Evolutionary conservation across 2,113 vertebrate species (phyloP), one percentile per base, ranked within the genome.

Genomic region (Colinus virginianus): DNA sequence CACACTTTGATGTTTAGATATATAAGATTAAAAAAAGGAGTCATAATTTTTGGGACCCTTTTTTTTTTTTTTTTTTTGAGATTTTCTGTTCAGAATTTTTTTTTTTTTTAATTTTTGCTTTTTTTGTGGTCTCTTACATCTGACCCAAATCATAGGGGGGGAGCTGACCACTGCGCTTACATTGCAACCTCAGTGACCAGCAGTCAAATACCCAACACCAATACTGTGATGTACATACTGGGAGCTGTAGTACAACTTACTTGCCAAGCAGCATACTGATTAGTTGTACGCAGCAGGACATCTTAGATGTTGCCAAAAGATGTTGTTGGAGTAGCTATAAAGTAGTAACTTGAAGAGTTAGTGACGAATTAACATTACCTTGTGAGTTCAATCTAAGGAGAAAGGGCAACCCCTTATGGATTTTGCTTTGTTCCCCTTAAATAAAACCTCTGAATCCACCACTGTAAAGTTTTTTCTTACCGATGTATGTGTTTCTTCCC

Each of bases 281-380:
- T 91, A 94, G 90, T 80, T 92, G 81, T 83, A 77, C 1, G 43
- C 84, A 94, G 94, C 87, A 94, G 87, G 82, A 68, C 43, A 88
- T 86, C 69, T 90, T 43, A 64, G 21, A 72, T 7, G 20, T 76
- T 93, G 87, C 87, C 90, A 92, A 91, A 92, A 87, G 72, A 61
- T 88, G 76, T 61, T 87, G 70, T 69, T 93, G 58, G 63, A 87
- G 20, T 68, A 86, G 77, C 64, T 87, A 77, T 87, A 88, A 94
- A 94, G 71, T 61, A 83, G 72, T 85, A 88, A 78, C 72, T 90
- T 85, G 78, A 90, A 82, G 88, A 83, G 48, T 87, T 93, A 92
- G 78, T 87, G 78, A 77, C 71, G 92, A 91, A 84, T 90, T 66
- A 62, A 84, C 80, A 71, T 80, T 83, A 91, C 26, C 30, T 96